A percentile compares a stretch with the other conserved stretches of the same genome.
Evolutionary conservation across 2,113 vertebrate genomes (phyloP).

Genomic region (Pluvialis apricaria): DNA sequence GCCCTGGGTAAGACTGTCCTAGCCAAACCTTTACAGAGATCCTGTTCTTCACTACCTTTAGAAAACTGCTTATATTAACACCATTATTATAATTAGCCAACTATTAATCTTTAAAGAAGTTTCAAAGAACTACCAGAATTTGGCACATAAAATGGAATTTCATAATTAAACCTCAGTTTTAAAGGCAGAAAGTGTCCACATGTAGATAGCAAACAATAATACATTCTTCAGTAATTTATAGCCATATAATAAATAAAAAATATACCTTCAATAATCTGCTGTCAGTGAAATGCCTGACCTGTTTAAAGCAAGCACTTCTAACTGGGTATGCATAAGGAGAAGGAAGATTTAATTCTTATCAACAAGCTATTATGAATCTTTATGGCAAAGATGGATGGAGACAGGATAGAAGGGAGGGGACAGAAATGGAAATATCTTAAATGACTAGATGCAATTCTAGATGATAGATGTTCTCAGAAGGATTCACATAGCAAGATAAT

Average conservation of each 20-base stretch:
- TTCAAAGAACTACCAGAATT: background rate
- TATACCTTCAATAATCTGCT: background rate
- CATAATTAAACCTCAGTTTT: background rate
- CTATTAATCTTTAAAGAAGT: background rate
- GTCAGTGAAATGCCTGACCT: background rate
- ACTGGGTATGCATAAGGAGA: background rate
- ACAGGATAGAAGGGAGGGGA: background rate
- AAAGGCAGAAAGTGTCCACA: background rate
- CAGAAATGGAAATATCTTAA: background rate
- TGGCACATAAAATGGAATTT: background rate
- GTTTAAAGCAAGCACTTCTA: background rate
- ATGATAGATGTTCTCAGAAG: background rate
- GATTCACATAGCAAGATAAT: background rate
- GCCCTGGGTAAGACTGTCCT: background rate
- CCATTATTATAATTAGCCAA: background rate
- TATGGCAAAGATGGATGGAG: background rate
- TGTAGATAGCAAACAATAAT: background rate
- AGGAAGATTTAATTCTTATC: background rate
- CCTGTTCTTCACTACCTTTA: background rate
- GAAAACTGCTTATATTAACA: background rate
- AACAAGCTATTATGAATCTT: background rate
- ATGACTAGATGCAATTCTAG: background rate
- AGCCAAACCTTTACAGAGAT: background rate
- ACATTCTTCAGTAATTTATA: background rate
- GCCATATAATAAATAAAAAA: background rate